Base-by-base conservation (phyloP, 2,797 vertebrate genomes). In the Galago senegalensis region DNA sequence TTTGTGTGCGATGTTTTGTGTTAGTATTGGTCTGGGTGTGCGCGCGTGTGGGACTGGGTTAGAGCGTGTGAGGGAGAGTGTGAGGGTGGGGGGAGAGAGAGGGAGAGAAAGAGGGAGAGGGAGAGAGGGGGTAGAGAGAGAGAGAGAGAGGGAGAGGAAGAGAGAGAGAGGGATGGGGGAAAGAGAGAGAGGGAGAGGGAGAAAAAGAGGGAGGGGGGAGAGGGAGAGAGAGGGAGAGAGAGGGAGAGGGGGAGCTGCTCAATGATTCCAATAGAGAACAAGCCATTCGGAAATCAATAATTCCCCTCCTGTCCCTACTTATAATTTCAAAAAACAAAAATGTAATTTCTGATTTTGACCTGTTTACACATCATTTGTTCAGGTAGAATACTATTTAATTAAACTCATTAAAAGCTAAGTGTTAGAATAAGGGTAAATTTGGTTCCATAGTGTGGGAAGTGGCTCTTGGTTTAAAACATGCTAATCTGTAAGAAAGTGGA, bases 381-480 rank as follows among this genome's bases (percentile, higher is more conserved):
- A 16, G 65, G 67, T 23, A 81, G 93, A 87, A 82, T 46, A 8
- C 14, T 70, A 76, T 61, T 46, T 49, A 40, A 25, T 86, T 63
- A 76, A 72, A 86, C 31, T 77, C 86, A 8, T 70, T 20, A 75
- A 70, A 77, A 91, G 29, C 77, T 46, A 69, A 94, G 43, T 40
- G 65, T 61, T n/a, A 73, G 43, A 92, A 60, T 90, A 80, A 93
- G 87, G 94, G 49, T 81, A 91, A 96, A 87, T 77, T 10, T 34
- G 37, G 18, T 56, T 77, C 7, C 29, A 25, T 2, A 18, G 23
- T 11, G 3, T 31, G 53, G 91, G n/a, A 96, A 91, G 83, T 69
- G 72, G 65, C 43, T 20, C 65, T 76, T 91, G 83, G 72, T 14
- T 91, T 94, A 95, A 25, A 29, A 2, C 9, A 3, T 10, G 43